Conservation (phyloP, 2,888 invertebrate species). For the Heliothis peltigera region DNA sequence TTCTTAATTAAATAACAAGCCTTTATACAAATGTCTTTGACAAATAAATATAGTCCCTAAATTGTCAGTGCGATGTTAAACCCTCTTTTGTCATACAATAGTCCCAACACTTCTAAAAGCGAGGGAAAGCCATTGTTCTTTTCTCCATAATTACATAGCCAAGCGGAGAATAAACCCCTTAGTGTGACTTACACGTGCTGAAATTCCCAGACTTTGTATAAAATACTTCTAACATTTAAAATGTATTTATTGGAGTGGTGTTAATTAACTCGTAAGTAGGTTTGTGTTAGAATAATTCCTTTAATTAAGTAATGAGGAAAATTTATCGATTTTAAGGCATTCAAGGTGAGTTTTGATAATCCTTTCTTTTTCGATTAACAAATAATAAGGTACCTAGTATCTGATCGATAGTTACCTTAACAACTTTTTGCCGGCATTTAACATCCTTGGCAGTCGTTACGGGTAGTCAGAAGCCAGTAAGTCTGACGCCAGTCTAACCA, state of each 20-base stretch:
- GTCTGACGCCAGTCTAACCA: too few relatives aligned
- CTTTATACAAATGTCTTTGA: neutral
- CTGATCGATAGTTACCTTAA: neutral
- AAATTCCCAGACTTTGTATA: conserved; percentile 26
- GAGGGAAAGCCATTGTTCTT: conserved; percentile 24
- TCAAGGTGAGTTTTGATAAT: neutral
- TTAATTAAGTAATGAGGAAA: neutral
- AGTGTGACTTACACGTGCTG: conserved; percentile 22
- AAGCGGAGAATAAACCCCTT: conserved; percentile 13
- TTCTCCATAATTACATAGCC: conserved; percentile 32
- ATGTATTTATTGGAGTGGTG: neutral
- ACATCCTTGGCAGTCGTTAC: too few relatives aligned
- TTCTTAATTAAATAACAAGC: neutral
- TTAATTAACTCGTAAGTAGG: neutral
- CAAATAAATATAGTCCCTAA: neutral
- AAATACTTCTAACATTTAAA: neutral
- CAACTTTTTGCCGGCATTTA: too few relatives aligned
- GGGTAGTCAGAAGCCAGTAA: too few relatives aligned
- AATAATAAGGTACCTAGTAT: too few relatives aligned
- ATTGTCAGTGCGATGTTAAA: neutral
- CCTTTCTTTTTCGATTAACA: neutral
- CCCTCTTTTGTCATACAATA: conserved; percentile 7
- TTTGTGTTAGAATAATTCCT: neutral
- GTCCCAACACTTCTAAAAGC: neutral
- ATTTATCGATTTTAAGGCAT: neutral